Evolutionary conservation across 2,113 vertebrate genomes (phyloP), one percentile per base, ranked within the genome.

Genomic region (Mola mola): DNA sequence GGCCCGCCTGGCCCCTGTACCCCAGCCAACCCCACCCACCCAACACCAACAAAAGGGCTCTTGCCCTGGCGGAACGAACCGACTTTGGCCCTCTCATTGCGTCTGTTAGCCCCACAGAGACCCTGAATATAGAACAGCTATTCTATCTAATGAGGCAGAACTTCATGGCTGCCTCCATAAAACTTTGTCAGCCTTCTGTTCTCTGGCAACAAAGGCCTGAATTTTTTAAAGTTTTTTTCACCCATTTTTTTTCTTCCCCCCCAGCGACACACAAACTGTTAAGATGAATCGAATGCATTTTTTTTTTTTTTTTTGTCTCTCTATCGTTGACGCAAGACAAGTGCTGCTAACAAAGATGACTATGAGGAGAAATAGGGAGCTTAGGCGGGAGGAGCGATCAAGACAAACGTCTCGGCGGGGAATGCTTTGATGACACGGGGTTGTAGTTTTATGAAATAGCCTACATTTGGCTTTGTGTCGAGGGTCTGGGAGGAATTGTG

Each of bases 101-200:
- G 7, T 82, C 76, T 82, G 78, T 78, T 85, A 63, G 84, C 81
- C 84, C 86, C 86, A 56, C 64, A 63, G 86, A 90, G 89, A 81
- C 85, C 78, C 83, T 89, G 87, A 90, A 90, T 90, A 87, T 86
- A 84, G 87, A 90, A 72, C 89, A 88, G 84, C 83, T 66, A 81
- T 87, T 88, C 78, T 71, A 69, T 87, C 82, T 90, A 89, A 90
- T 89, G 89, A 90, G 83, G 89, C 84, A 88, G 83, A 90, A 88
- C 86, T 88, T 88, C 80, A 81, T 68, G 82, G 75, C 73, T 86
- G 79, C 84, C 67, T 83, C 81, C 57, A 76, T 81, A 88, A 85
- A 90, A 88, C 87, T 88, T 87, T 86, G 79, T 83, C 79, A 83
- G 81, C 80, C 87, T 86, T 88, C 87, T 88, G 83, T 90, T 88